Percentiles rank a stretch among this genome's conserved stretches.
These are phyloP conservation scores for Prenolepis imparis DNA, from an alignment of 2,888 invertebrate species.

Conservation along the genomic window DNA sequence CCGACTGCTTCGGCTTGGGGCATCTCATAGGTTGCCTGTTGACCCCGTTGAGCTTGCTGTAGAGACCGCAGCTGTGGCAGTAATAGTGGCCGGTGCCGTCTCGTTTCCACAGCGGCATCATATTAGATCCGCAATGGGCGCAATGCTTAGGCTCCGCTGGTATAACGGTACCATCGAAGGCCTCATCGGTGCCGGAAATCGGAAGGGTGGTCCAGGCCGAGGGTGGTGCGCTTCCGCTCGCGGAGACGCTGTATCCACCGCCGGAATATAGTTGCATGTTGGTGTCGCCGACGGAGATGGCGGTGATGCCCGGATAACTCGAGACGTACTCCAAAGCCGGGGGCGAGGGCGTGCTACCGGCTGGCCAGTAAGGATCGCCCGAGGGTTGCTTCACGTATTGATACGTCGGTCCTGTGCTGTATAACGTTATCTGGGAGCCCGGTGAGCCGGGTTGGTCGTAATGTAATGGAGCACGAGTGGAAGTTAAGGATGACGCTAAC, in stretches of 20 bases:
- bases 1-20: conserved; percentile 82
- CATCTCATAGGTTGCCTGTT: conserved; percentile 87
- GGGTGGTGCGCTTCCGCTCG: conserved; percentile 86
- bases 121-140: conserved; percentile 89
- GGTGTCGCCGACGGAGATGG: conserved; percentile 80
- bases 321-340: conserved; percentile 82
- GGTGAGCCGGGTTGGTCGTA: conserved; percentile 89
- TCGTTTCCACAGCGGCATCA: conserved; percentile 94
- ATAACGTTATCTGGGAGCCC: conserved; percentile 89
- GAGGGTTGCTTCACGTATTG: conserved; percentile 87
- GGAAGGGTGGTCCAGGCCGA: conserved; percentile 87
- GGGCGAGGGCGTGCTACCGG: conserved; percentile 73
- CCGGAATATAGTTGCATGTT: conserved; percentile 81
- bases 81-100: conserved; percentile 95
- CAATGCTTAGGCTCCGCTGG: conserved; percentile 91
- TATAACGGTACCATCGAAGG: conserved; percentile 86
- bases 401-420: conserved; percentile 87
- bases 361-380: conserved; percentile 80
- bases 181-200: conserved; percentile 87
- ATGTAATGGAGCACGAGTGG: conserved; percentile 86
- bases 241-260: conserved; percentile 80
- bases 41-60: conserved; percentile 87
- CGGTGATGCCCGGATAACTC: conserved; percentile 79
- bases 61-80: conserved; percentile 93
- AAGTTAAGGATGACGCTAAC: conserved; percentile 88